These are phyloP conservation scores for Pionites leucogaster DNA, from an alignment of 2,113 vertebrate genomes.

Conservation along the genomic window DNA sequence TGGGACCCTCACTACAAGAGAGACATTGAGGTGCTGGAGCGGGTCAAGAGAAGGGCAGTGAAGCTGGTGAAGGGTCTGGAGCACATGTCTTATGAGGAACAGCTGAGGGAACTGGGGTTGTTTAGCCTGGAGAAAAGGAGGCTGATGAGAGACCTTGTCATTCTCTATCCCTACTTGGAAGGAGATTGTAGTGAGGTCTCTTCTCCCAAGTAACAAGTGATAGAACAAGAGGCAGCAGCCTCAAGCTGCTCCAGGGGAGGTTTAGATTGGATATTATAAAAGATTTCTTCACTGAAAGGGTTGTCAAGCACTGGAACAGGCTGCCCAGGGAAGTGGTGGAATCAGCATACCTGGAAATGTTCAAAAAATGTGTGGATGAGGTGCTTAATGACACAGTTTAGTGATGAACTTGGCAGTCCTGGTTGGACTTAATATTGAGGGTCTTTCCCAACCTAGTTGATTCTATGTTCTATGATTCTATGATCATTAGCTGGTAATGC, in stretches of 20 bases:
- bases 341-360: neutral
- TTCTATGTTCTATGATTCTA: neutral
- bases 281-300: neutral
- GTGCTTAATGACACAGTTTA: neutral
- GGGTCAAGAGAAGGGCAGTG: neutral
- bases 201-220: neutral
- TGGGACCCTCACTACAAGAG: neutral
- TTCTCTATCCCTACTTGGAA: neutral
- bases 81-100: neutral
- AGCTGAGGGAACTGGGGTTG: neutral
- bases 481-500: fast-evolving
- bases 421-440: neutral
- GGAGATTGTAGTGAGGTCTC: neutral
- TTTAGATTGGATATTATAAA: neutral
- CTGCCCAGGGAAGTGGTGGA: neutral
- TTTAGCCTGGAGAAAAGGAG: neutral
- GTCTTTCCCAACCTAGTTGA: neutral
- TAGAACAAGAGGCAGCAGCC: neutral
- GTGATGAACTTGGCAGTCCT: neutral
- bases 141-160: neutral
- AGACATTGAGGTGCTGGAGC: neutral
- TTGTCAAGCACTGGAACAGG: neutral
- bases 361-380: neutral
- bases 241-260: neutral
- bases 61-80: neutral